Base-by-base conservation (phyloP, 2,797 vertebrate genomes). In the Argentina silus region DNA sequence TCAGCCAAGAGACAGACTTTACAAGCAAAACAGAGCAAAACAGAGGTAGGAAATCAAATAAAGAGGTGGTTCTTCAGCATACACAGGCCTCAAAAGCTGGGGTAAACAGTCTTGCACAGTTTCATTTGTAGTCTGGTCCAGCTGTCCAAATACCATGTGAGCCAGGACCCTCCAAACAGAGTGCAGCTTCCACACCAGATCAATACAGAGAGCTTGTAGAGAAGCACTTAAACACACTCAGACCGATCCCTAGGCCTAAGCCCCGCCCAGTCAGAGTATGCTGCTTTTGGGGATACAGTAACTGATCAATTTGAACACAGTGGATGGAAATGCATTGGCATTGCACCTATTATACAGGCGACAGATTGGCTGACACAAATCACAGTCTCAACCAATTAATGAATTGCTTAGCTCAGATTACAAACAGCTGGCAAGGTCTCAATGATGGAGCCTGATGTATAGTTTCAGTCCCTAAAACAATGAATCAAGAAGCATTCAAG, bases 71-170 rank as follows among this genome's bases (percentile, higher is more conserved):
- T 56, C 53, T 55, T 55, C n/a, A 51, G 48, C 10, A 15, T 48
- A 48, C 48, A 51, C 48, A 55, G n/a, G 53, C 53, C 63, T 59
- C 15, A 43, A 70, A 43, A 12, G 7, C 42, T 67, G 70, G 14
- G n/a, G 55, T 42, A 67, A 73, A 61, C 69, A 55, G 43, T 60
- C 69, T 53, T 69, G n/a, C 36, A 56, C 65, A 62, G 60, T 64
- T 71, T 75, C 69, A 75, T 64, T 74, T 57, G 71, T 71, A 66
- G 71, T 76, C 53, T 62, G 50, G 19, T 64, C 71, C 78, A 82
- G 80, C 78, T 82, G 78, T 77, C 78, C 74, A 85, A 85, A 85
- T 9, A 85, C 69, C 9, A 48, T 36, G 74, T 50, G 47, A 74
- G 47, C 27, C 4, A 36, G 27, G 27, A 36, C 1, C 27, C 27